Conservation (phyloP, 2,113 vertebrate genomes). For the Cinclus mexicanus region DNA sequence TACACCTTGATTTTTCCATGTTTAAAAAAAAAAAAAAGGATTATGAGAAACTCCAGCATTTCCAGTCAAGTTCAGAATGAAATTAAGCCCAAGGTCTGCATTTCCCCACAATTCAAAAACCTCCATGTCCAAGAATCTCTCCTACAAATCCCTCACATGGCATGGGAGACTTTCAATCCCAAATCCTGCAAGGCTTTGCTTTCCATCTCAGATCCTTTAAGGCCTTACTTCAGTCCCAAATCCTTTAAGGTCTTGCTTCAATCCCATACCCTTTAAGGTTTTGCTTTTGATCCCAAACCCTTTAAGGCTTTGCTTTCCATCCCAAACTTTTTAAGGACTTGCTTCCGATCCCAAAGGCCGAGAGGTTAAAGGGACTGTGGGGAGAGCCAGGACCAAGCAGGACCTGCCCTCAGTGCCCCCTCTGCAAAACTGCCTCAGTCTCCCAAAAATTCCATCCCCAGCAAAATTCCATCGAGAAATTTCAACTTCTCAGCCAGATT, state of each 20-base stretch:
- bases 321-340: neutral
- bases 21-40: neutral
- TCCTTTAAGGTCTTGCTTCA: fast-evolving
- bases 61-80: neutral
- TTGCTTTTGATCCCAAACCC: fast-evolving
- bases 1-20: fast-evolving
- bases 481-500: neutral
- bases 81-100: fast-evolving
- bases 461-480: neutral
- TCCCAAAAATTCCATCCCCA: neutral
- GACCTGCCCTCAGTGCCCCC: neutral
- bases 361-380: neutral
- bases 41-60: neutral
- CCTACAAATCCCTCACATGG: neutral
- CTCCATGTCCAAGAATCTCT: fast-evolving
- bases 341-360: fast-evolving
- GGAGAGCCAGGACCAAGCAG: neutral
- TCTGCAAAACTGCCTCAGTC: neutral
- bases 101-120: neutral
- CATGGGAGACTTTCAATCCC: fast-evolving
- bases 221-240: neutral
- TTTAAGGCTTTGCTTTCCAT: fast-evolving
- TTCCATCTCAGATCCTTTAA: fast-evolving
- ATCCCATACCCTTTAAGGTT: neutral
- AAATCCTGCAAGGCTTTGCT: neutral